These are phyloP conservation scores for Dastarcus helophoroides DNA, from an alignment of 2,888 invertebrate species.

Conservation along the genomic window DNA sequence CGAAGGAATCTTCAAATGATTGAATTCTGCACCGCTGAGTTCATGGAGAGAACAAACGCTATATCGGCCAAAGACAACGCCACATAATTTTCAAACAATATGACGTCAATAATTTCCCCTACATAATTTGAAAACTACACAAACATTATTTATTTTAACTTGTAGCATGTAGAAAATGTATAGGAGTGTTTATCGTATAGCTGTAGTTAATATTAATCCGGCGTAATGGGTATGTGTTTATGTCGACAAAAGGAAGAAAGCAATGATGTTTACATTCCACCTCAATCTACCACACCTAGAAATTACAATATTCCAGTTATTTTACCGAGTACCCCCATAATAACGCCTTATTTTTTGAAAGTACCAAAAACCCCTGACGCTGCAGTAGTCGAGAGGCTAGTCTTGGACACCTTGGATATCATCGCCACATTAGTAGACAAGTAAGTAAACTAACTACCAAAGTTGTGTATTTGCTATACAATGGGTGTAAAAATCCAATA, in stretches of 20 bases:
- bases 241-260: constrained; percentile 55
- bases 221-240: constrained; percentile 67
- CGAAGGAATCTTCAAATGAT: no score
- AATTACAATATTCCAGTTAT: constrained; percentile 15
- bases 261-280: constrained; percentile 37
- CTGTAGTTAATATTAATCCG: neutral
- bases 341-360: constrained; percentile 22
- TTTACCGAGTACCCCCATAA: constrained; percentile 27
- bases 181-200: no score
- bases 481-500: no score
- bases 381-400: constrained; percentile 55
- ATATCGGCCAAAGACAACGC: no score
- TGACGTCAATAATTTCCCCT: no score
- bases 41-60: no score
- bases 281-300: constrained; percentile 19
- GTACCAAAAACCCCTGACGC: constrained; percentile 30
- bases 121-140: no score
- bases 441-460: constrained; percentile 48
- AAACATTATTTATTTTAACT: no score
- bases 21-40: no score
- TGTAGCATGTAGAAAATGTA: no score
- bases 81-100: no score
- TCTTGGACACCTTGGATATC: constrained; percentile 67
- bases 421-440: constrained; percentile 78
- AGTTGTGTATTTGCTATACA: no score